phyloP scores from a whole-genome alignment of 2,797 vertebrate species.

The Pangasius larnaudii region DNA sequence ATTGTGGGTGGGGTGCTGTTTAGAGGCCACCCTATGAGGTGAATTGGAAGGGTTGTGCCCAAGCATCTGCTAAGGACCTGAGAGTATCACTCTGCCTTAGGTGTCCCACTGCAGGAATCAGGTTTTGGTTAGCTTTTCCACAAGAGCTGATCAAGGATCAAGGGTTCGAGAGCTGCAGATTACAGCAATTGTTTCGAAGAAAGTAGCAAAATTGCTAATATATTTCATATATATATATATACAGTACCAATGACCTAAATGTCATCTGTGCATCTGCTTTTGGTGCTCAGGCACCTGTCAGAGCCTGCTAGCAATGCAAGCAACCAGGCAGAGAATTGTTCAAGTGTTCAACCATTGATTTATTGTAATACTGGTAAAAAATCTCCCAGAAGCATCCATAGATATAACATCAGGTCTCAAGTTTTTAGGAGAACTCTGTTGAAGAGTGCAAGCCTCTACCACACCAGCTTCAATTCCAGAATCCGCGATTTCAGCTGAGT shows the following conservation, averaged over 20 bases:
- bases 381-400: not conserved
- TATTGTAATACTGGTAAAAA: not conserved
- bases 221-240: not conserved
- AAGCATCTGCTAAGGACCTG: not conserved
- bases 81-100: not conserved
- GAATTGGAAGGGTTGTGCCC: not conserved
- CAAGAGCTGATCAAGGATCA: no score
- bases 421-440: not conserved
- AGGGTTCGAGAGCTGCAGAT: not conserved
- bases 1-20: not conserved
- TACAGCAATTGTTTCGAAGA: not conserved
- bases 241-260: not conserved
- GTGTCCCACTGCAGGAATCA: not conserved
- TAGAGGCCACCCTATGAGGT: not conserved
- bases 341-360: not conserved
- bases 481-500: no score
- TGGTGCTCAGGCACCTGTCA: not conserved
- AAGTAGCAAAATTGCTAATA: not conserved
- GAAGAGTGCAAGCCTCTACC: not conserved
- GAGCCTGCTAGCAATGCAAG: not conserved
- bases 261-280: not conserved
- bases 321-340: not conserved
- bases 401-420: not conserved
- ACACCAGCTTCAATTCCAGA: no score
- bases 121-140: not conserved